Conservation (phyloP, 2,113 vertebrate genomes). For the Fregata magnificens region DNA sequence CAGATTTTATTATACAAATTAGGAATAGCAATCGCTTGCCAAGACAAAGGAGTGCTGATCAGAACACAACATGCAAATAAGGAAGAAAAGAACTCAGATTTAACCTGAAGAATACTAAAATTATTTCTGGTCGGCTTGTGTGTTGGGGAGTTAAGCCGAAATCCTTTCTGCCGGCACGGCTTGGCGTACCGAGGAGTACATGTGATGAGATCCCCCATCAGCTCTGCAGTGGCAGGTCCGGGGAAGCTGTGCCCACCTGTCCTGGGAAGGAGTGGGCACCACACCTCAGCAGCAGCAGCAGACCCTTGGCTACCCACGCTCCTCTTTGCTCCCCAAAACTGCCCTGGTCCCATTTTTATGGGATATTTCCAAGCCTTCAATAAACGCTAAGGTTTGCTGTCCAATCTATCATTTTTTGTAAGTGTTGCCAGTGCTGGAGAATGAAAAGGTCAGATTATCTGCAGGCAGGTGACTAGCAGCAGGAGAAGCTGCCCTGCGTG, state of each 20-base stretch:
- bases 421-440: not conserved
- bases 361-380: not conserved
- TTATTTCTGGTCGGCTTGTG: not conserved
- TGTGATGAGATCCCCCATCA: not conserved
- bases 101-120: not conserved
- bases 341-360: not conserved
- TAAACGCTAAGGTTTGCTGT: not conserved
- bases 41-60: not conserved
- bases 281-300: not conserved
- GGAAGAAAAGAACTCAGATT: not conserved
- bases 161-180: not conserved
- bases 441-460: not conserved
- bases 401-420: not conserved
- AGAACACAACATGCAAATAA: not conserved
- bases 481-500: not conserved
- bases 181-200: accelerated
- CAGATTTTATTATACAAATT: constrained; percentile 46
- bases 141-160: not conserved
- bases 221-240: not conserved
- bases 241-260: not conserved
- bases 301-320: not conserved
- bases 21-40: not conserved
- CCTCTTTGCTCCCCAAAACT: not conserved
- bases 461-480: not conserved
- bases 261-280: not conserved